Conservation (phyloP, 1,140 invertebrate genomes). For the Cheumatopsyche charites region DNA sequence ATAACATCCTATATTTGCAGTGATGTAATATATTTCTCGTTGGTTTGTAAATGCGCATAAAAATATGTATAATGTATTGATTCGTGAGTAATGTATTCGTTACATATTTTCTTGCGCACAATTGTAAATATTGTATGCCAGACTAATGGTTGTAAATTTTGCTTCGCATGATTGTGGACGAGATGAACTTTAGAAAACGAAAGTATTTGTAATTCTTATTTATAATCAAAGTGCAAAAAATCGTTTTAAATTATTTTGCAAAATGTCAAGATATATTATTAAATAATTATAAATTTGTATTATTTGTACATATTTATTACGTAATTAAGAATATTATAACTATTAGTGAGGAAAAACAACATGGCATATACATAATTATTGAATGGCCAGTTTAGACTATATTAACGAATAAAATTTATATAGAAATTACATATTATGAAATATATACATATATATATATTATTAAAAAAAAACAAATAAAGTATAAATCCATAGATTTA, state of each 20-base stretch:
- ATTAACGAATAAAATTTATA: constrained; percentile 61
- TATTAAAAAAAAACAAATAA: constrained; percentile 45
- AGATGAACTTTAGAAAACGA: constrained; percentile 42
- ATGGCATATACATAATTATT: constrained; percentile 63
- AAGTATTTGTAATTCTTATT: constrained; percentile 46
- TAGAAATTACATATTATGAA: constrained; percentile 64
- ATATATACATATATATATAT: constrained; percentile 48
- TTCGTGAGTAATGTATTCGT: neutral
- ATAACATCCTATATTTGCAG: constrained; percentile 32
- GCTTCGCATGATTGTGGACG: constrained; percentile 21
- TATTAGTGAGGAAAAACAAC: constrained; percentile 61
- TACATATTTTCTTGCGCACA: neutral
- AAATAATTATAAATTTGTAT: constrained; percentile 62
- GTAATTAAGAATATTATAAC: constrained; percentile 64
- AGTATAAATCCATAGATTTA: constrained; percentile 49
- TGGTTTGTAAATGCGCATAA: constrained; percentile 44
- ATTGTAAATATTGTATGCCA: constrained; percentile 13
- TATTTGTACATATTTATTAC: constrained; percentile 63
- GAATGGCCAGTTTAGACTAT: constrained; percentile 65
- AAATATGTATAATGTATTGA: constrained; percentile 3
- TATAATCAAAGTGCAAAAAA: constrained; percentile 58
- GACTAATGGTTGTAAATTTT: constrained; percentile 42
- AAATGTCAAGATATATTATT: constrained; percentile 60
- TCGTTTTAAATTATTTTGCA: constrained; percentile 64
- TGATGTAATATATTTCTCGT: constrained; percentile 47